phyloP scores from a whole-genome alignment of 35 echinoderm and acorn worm species.

The Ptychodera flava region DNA sequence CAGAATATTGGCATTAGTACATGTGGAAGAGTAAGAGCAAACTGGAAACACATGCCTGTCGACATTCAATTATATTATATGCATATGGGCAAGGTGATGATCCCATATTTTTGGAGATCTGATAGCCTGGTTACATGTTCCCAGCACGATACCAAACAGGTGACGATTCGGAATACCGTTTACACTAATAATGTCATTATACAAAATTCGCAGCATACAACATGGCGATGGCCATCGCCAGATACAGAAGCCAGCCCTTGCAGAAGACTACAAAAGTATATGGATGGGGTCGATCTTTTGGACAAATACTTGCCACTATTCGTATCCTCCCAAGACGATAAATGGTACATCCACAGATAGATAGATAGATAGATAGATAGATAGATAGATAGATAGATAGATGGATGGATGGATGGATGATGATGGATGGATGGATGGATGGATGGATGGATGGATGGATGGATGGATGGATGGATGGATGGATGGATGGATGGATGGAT shows the following conservation, averaged over 20 bases:
- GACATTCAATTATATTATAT: constrained; percentile 14
- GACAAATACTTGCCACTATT: constrained; percentile 37
- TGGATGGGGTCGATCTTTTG: constrained; percentile 62
- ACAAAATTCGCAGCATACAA: constrained; percentile 12
- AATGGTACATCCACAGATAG: too few relatives aligned
- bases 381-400: too few relatives aligned
- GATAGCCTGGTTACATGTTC: neutral
- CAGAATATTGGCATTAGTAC: constrained; percentile 15
- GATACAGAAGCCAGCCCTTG: constrained; percentile 32
- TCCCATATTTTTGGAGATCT: neutral
- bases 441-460: too few relatives aligned
- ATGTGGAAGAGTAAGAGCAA: constrained; percentile 32
- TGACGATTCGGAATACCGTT: constrained; percentile 21
- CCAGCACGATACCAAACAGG: constrained; percentile 21
- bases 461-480: too few relatives aligned
- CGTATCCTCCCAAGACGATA: constrained; percentile 29
- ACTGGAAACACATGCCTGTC: constrained; percentile 23
- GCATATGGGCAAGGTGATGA: neutral
- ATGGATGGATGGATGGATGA: too few relatives aligned
- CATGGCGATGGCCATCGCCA: neutral
- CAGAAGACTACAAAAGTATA: constrained; percentile 41
- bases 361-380: too few relatives aligned
- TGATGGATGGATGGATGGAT: too few relatives aligned
- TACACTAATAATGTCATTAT: constrained; percentile 19
- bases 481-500: too few relatives aligned